Percentiles rank a stretch among this genome's conserved stretches.
Conservation (phyloP, 2,113 vertebrate genomes). For the Myotis brandtii region DNA sequence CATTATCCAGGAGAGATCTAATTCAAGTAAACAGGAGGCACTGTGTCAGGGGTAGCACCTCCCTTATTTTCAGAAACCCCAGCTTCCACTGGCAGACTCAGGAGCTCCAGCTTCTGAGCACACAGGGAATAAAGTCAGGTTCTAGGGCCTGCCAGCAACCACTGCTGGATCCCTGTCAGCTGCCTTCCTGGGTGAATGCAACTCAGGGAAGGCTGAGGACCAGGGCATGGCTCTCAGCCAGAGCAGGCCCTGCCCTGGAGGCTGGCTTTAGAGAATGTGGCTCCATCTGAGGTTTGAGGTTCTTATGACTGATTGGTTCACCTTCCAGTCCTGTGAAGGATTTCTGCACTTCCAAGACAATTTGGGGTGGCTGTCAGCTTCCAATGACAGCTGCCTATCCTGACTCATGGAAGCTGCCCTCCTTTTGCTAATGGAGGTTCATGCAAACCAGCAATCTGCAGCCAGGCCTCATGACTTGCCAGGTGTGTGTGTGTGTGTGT, state of each 20-base stretch:
- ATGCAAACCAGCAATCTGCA: fast-evolving
- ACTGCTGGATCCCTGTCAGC: fast-evolving
- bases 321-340: not conserved
- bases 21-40: not conserved
- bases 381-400: fast-evolving
- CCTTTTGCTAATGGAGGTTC: fast-evolving
- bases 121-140: fast-evolving
- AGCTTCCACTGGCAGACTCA: not conserved
- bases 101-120: not conserved
- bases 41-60: fast-evolving
- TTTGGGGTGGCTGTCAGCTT: not conserved
- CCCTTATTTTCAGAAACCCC: not conserved
- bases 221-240: not conserved
- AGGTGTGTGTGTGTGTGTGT: too few relatives aligned
- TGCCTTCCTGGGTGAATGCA: fast-evolving
- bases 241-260: not conserved
- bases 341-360: fast-evolving
- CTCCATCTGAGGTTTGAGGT: not conserved
- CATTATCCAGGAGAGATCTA: too few relatives aligned
- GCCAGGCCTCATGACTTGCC: fast-evolving
- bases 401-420: fast-evolving
- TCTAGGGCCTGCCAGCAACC: fast-evolving
- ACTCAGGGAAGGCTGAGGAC: not conserved
- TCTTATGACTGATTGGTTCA: not conserved
- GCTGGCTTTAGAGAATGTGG: not conserved